Evolutionary conservation across 2,888 invertebrate species (phyloP), one percentile per base, ranked within the genome.

Genomic region (Horisme vitalbata): DNA sequence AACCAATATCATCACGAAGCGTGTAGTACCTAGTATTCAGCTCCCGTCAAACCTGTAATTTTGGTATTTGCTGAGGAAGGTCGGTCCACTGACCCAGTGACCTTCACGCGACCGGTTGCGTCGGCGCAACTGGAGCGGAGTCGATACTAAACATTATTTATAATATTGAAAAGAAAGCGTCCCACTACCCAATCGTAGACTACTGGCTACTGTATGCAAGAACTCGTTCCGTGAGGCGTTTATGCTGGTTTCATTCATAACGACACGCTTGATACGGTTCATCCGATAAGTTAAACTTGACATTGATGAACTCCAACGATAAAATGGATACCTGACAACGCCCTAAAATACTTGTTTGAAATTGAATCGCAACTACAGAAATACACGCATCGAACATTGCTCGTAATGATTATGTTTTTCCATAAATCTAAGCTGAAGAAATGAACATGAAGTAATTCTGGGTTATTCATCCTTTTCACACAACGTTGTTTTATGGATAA

Each of bases 61-160:
- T 48, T 31, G 20, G 24, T 46, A 43, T 55, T 52, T 46, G 27
- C 49, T 38, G 38, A 50, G 41, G 47, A 50, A 51, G 34, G 56
- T 48, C 49, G 51, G 76, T 75, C 79, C 71, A 78, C 75, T 86
- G 75, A 83, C 87, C 83, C 68, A 86, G 74, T 88, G 78, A 81
- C 86, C 85, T 79, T 84, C 76, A 63, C 53, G 58, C 63, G 68
- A 85, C 86, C 81, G 83, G 84, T 83, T 77, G 68, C 66, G 61
- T 63, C 46, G 60, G 59, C 64, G 69, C 71, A 75, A 65, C 68
- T 74, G 62, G 75, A 77, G 68, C 75, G 71, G 23, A 49, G 50
- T 49, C 50, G 28, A 50, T 36, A 52, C 61, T 55, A 63, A 64
- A 62, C 61, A 60, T 55, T 55, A 60, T 58, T 62, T 55, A 68